Evolutionary conservation across 2,888 invertebrate species (phyloP).

Genomic region (Acronicta alni): DNA sequence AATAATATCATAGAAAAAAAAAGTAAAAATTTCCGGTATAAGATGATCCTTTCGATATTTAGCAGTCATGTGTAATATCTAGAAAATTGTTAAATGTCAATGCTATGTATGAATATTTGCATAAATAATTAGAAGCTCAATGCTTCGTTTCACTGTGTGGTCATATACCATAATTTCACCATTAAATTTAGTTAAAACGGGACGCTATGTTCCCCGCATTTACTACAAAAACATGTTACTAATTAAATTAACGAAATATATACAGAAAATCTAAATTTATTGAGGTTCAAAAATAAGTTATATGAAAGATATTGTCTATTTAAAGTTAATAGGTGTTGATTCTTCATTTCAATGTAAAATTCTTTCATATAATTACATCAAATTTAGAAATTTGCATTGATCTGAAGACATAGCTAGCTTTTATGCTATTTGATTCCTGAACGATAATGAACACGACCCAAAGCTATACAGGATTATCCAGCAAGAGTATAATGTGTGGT

Average conservation of each 20-base stretch:
- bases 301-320: no score
- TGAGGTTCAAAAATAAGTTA: no score
- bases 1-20: no score
- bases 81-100: conserved; percentile 30
- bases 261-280: no score
- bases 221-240: conserved; percentile 2
- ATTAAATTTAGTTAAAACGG: neutral
- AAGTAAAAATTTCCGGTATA: no score
- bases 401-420: conserved; percentile 10
- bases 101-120: conserved; percentile 22
- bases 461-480: no score
- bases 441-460: no score
- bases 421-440: neutral
- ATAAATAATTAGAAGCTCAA: conserved; percentile 30
- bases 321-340: neutral
- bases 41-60: no score
- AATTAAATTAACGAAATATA: conserved; percentile 2
- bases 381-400: neutral
- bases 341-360: neutral
- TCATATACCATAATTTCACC: conserved; percentile 2
- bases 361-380: no score
- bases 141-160: conserved; percentile 6
- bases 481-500: no score
- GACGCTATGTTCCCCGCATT: conserved; percentile 10
- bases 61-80: no score